Conservation (phyloP, 2,888 invertebrate species). For the Agapetus fuscipes region DNA sequence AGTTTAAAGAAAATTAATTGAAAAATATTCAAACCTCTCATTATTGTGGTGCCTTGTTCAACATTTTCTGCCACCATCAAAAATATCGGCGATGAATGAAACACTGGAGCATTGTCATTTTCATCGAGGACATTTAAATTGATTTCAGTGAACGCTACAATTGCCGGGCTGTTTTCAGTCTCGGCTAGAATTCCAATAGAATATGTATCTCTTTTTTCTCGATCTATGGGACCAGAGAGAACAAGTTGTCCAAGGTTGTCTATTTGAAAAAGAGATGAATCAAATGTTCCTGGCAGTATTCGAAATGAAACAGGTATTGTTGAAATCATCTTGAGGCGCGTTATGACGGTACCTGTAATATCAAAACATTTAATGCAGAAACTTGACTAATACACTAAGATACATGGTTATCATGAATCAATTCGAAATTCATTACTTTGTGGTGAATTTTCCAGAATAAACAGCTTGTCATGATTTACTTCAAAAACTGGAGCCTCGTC, state of each 20-base stretch:
- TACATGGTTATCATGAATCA: not conserved
- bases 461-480: constrained; percentile 56
- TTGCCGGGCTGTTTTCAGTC: constrained; percentile 60
- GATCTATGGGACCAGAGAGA: constrained; percentile 54
- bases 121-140: constrained; percentile 63
- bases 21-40: constrained; percentile 50
- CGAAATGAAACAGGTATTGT: constrained; percentile 52
- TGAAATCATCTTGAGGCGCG: constrained; percentile 55
- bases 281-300: constrained; percentile 50
- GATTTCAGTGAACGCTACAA: constrained; percentile 59
- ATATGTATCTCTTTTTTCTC: constrained; percentile 53
- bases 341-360: constrained; percentile 51
- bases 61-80: constrained; percentile 63
- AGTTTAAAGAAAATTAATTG: not conserved
- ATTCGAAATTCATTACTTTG: constrained; percentile 35
- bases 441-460: constrained; percentile 61
- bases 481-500: constrained; percentile 63
- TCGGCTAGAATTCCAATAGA: constrained; percentile 58
- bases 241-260: constrained; percentile 55
- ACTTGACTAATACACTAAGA: not conserved
- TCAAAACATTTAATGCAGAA: constrained; percentile 1
- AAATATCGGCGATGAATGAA: constrained; percentile 62
- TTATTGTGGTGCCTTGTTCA: constrained; percentile 55
- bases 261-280: constrained; percentile 51
- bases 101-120: constrained; percentile 70